phyloP scores from a whole-genome alignment of 2,797 vertebrate genomes.

The Remorina albescens region DNA sequence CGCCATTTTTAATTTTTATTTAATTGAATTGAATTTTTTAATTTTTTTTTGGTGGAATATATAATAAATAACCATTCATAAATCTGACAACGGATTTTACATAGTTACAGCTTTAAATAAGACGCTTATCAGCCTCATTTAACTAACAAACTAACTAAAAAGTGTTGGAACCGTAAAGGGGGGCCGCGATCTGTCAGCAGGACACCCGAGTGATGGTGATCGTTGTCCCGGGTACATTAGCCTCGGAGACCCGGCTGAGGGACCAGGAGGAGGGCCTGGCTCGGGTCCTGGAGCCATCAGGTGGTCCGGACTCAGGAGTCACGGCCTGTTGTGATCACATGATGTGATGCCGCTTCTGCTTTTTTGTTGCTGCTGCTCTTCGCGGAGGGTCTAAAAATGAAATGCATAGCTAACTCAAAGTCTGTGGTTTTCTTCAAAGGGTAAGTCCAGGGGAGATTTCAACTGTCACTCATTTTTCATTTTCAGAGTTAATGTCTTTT shows the following conservation, averaged over 20 bases:
- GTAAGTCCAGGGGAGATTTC: constrained; percentile 20
- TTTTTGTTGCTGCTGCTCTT: neutral
- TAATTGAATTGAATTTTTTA: no score
- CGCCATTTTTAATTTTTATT: neutral
- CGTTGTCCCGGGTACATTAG: neutral
- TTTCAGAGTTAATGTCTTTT: no score
- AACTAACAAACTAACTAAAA: neutral
- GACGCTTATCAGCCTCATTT: no score
- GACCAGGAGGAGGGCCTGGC: neutral
- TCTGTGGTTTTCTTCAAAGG: constrained; percentile 45
- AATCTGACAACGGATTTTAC: neutral
- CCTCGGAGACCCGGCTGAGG: neutral
- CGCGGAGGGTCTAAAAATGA: constrained; percentile 23
- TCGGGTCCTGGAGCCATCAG: no score
- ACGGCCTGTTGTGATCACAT: constrained; percentile 76
- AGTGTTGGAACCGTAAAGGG: neutral
- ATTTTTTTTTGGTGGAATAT: neutral
- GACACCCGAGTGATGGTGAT: neutral
- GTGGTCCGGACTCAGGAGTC: constrained; percentile 22
- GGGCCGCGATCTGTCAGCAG: neutral
- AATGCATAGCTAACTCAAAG: constrained; percentile 28
- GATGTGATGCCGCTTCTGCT: constrained; percentile 62
- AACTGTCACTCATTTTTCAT: no score
- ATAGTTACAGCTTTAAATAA: neutral
- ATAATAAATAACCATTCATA: neutral